phyloP scores from a whole-genome alignment of 1,140 invertebrate species.

The Uloborus diversus region DNA sequence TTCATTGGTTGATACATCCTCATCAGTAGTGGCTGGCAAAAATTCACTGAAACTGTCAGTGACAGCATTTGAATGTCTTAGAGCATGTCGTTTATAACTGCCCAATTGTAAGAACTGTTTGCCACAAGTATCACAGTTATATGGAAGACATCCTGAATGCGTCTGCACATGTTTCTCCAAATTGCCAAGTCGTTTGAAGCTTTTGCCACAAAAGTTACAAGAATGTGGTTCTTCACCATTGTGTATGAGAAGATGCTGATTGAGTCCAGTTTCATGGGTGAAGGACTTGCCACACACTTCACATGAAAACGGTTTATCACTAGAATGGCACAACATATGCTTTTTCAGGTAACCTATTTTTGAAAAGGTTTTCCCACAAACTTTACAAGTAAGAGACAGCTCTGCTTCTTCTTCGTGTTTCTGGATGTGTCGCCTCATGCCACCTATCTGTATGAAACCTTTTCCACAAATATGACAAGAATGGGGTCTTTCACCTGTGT shows the following conservation, averaged over 20 bases:
- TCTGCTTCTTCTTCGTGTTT: slow-evolving; percentile 37
- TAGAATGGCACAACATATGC: slow-evolving; percentile 84
- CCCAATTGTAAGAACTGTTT: slow-evolving; percentile 76
- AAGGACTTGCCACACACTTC: slow-evolving; percentile 64
- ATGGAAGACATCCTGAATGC: slow-evolving; percentile 79
- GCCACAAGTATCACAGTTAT: slow-evolving; percentile 81
- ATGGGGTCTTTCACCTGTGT: slow-evolving; percentile 59
- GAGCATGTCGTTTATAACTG: slow-evolving; percentile 39
- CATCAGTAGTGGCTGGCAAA: not conserved
- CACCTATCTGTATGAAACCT: slow-evolving; percentile 45
- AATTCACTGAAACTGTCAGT: not conserved
- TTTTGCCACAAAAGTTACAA: slow-evolving; percentile 78
- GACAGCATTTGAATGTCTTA: not conserved
- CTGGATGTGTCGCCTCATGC: slow-evolving; percentile 42
- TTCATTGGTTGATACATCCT: not conserved
- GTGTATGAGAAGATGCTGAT: slow-evolving; percentile 80
- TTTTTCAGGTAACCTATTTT: slow-evolving; percentile 64
- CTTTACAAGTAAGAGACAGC: slow-evolving; percentile 67
- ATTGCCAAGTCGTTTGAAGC: slow-evolving; percentile 35
- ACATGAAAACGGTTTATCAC: slow-evolving; percentile 72
- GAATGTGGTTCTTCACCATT: slow-evolving; percentile 76
- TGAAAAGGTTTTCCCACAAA: slow-evolving; percentile 71
- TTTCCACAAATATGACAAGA: slow-evolving; percentile 40
- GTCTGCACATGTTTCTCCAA: slow-evolving; percentile 74
- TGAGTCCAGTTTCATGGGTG: slow-evolving; percentile 74